Evolutionary conservation across 2,113 vertebrate genomes (phyloP), one percentile per base, ranked within the genome.

Genomic region (Melierax canorus): DNA sequence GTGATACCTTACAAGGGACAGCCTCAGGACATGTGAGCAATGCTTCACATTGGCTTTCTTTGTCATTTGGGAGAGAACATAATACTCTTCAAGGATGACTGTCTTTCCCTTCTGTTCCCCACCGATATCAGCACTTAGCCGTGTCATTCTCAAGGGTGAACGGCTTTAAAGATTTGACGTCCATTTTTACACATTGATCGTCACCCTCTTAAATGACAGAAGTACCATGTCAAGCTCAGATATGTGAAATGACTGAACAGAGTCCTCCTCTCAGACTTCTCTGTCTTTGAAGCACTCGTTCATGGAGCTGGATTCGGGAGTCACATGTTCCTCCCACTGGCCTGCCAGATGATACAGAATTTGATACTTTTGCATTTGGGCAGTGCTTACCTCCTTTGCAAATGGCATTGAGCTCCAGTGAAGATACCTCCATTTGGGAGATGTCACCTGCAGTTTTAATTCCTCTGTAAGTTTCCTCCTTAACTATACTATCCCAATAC

Each of bases 391-490:
- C 34, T 22, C 13, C 18, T 84, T 78, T 76, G 15, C 41, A 67
- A 58, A 39, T 22, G 56, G 8, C 0, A 0, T 7, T 56, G 45
- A 75, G 15, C 29, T 81, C 26, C 20, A 46, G 0, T 24, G 16
- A 21, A 73, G 32, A 29, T 78, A 19, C 3, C 15, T 67, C 7
- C 36, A 55, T 32, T 55, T 5, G 1, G 73, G 32, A 89, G 27
- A 41, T 55, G 36, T 20, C 24, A 36, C 18, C 11, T 45, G 14
- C 3, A 51, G 17, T 51, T 68, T 68, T 60, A 20, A 48, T 53
- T 83, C 21, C 78, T 68, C 64, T 78, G 7, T 58, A 68, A 46
- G 19, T 41, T 46, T 51, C 11, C 11, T 22, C 13, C 24, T 45
- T 66, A 81, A 13, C 36, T 51, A 14, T 69, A 34, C 32, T 38